phyloP scores from a whole-genome alignment of 1,140 invertebrate genomes.

The Bombus balteatus region DNA sequence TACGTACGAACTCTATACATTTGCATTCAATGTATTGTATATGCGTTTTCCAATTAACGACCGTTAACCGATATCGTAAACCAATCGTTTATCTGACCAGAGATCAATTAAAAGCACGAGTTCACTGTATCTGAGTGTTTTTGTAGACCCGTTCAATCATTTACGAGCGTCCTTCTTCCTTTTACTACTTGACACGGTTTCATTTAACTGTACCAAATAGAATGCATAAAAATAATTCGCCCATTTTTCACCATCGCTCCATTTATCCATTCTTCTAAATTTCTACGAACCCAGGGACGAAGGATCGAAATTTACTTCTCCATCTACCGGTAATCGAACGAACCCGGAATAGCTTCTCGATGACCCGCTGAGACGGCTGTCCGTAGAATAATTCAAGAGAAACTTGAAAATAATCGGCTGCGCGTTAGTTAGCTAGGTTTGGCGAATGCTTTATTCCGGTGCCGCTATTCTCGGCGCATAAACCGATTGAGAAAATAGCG shows the following conservation, averaged over 20 bases:
- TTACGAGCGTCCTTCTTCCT: not conserved
- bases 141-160: not conserved
- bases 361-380: not conserved
- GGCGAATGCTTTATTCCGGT: not conserved
- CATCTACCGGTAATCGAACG: not conserved
- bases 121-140: not conserved
- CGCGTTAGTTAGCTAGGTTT: not conserved
- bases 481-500: slow-evolving; percentile 23
- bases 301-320: not conserved
- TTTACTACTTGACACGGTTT: not conserved
- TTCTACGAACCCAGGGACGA: not conserved
- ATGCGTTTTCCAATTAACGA: too few relatives aligned
- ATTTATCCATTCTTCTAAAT: not conserved
- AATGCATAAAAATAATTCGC: too few relatives aligned
- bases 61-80: too few relatives aligned
- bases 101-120: too few relatives aligned
- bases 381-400: not conserved
- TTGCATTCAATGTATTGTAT: too few relatives aligned
- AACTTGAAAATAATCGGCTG: slow-evolving; percentile 12
- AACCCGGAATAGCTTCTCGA: not conserved
- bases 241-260: not conserved
- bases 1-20: too few relatives aligned
- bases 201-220: too few relatives aligned
- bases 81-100: too few relatives aligned
- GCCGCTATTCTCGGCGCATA: not conserved